Evolutionary conservation across 1,140 invertebrate species (phyloP).

Genomic region (Apolygus lucorum): DNA sequence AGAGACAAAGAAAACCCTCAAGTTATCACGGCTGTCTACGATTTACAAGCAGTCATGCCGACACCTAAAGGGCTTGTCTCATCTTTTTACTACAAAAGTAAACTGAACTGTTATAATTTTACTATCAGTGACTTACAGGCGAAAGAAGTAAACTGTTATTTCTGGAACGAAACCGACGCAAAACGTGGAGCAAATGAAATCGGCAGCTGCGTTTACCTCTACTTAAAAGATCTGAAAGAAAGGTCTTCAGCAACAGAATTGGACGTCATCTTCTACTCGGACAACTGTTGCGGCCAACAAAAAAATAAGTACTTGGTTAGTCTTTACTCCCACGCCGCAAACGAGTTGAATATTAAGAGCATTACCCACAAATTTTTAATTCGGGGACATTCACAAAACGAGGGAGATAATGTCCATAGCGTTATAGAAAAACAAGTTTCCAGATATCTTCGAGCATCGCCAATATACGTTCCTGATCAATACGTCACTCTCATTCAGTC

Average conservation of each 20-base stretch:
- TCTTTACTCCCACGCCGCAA: conserved; percentile 33
- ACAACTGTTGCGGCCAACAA: conserved; percentile 18
- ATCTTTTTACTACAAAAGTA: neutral
- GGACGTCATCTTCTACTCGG: conserved; percentile 18
- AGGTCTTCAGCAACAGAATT: neutral
- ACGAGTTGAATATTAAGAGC: conserved; percentile 31
- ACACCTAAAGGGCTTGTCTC: neutral
- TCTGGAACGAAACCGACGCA: neutral
- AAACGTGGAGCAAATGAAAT: neutral
- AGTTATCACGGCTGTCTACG: neutral
- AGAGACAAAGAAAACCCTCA: neutral
- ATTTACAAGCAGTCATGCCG: neutral
- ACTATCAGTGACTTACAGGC: neutral
- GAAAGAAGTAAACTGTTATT: neutral
- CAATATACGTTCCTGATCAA: conserved; percentile 35
- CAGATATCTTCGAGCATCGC: conserved; percentile 35
- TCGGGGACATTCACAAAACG: conserved; percentile 41
- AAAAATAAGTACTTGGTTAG: conserved; percentile 33
- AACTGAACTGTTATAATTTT: neutral
- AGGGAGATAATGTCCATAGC: conserved; percentile 39
- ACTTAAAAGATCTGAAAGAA: neutral
- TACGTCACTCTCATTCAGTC: conserved; percentile 16
- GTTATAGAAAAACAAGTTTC: conserved; percentile 36
- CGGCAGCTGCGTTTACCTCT: neutral
- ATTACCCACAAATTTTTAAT: conserved; percentile 42